These are phyloP conservation scores for Lutjanus erythropterus DNA, from an alignment of 2,113 vertebrate species.

Conservation along the genomic window DNA sequence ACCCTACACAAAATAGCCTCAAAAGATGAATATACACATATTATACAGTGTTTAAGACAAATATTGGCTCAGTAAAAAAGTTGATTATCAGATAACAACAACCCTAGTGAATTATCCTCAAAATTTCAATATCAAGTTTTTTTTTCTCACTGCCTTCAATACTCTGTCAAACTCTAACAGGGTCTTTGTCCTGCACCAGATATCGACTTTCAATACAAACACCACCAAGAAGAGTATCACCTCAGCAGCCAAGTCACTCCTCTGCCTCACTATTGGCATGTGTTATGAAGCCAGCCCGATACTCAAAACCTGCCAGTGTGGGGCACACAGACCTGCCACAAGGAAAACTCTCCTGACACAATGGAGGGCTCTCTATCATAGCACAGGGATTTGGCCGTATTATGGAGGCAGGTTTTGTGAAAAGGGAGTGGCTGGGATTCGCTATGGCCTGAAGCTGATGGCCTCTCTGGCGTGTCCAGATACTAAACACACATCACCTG, in stretches of 20 bases:
- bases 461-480: conserved; percentile 16
- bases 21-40: not conserved
- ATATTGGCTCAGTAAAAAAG: not conserved
- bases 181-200: not conserved
- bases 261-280: not conserved
- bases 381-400: conserved; percentile 34
- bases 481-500: conserved; percentile 36
- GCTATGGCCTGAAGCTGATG: conserved; percentile 8
- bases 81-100: not conserved
- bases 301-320: not conserved
- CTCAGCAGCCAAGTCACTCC: not conserved
- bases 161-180: not conserved
- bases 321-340: not conserved
- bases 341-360: conserved; percentile 1
- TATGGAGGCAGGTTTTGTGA: conserved; percentile 38
- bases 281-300: not conserved
- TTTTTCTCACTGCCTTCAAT: not conserved
- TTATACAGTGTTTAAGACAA: not conserved
- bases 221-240: not conserved
- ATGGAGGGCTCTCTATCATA: conserved; percentile 12
- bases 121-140: not conserved
- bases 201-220: not conserved
- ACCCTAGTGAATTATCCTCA: not conserved
- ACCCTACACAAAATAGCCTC: not conserved
- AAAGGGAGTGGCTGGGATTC: conserved; percentile 30